phyloP scores from a whole-genome alignment of 1,140 invertebrate species.

The Stegodyphus mimosarum region DNA sequence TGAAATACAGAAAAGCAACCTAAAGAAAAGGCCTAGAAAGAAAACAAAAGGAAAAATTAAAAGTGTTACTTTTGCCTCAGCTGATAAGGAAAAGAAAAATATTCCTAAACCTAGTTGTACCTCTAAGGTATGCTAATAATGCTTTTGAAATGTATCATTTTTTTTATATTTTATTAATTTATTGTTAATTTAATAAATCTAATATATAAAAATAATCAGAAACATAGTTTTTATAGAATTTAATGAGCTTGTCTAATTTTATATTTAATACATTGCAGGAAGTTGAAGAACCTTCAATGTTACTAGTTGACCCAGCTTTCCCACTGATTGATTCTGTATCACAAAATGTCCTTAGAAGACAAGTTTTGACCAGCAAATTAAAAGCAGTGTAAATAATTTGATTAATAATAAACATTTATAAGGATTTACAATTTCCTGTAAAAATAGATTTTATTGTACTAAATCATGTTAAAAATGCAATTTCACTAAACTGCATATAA shows the following conservation, averaged over 20 bases:
- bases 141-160: background rate
- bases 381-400: slow-evolving; percentile 39
- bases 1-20: background rate
- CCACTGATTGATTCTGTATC: slow-evolving; percentile 38
- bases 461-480: no score
- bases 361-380: slow-evolving; percentile 16
- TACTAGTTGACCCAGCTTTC: slow-evolving; percentile 17
- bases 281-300: no score
- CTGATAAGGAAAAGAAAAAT: background rate
- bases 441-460: no score
- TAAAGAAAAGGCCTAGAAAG: slow-evolving; percentile 12
- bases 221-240: no score
- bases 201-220: no score
- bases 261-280: no score
- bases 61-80: slow-evolving; percentile 5
- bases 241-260: no score
- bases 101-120: background rate
- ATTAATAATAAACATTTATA: background rate
- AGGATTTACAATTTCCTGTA: no score
- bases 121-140: background rate
- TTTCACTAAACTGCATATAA: no score
- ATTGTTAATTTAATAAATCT: background rate
- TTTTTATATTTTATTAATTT: background rate
- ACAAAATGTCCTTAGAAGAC: slow-evolving; percentile 36
- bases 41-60: slow-evolving; percentile 21